Evolutionary conservation across 1,140 invertebrate species (phyloP), one percentile per base, ranked within the genome.

Genomic region (Trichomalopsis sarcophagae): DNA sequence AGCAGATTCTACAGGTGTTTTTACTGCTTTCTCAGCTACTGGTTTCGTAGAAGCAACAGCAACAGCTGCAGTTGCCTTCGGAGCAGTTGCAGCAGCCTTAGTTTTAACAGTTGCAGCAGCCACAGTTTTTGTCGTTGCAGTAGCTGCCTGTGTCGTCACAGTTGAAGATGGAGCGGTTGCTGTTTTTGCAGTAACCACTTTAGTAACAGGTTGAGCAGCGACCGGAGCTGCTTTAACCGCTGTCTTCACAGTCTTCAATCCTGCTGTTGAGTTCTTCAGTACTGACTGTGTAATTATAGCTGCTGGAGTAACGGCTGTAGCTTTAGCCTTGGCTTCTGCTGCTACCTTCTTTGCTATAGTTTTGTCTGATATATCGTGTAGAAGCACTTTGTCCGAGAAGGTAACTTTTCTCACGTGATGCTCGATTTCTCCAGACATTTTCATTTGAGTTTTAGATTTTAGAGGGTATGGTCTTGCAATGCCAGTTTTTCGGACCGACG

Each of bases 341-440:
- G 79, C 76, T 36, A 78, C 40, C 27, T 87, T 87, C 27, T 74
- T 84, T 0, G 55, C 36, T 21, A 86, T 84, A 0, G 55, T 21
- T 50, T 66, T 82, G 17, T 86, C 85, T 0, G 81, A 79, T 68
- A 82, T 86, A 9, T 86, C 81, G 17, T 86, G 85, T 2, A 84
- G 77, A 40, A 86, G 83, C 1, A 86, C 85, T 75, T 83, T 86
- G 10, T 86, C 85, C 2, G 85, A 86, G 55, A 86, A 86, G 13
- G n/a, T 86, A 1, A 82, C 47, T 84, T 85, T 44, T 90, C 90
- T 10, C 89, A 91, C 90, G 91, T 85, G 84, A 21, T 50, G n/a
- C 2, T 82, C 76, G 4, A 2, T 55, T 9, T 78, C 68, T 7
- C 2, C 27, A 3, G 17, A 1, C 5, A 0, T 36, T 36, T 82